These are phyloP conservation scores for Balearica regulorum DNA, from an alignment of 2,797 vertebrate genomes.

Conservation along the genomic window DNA sequence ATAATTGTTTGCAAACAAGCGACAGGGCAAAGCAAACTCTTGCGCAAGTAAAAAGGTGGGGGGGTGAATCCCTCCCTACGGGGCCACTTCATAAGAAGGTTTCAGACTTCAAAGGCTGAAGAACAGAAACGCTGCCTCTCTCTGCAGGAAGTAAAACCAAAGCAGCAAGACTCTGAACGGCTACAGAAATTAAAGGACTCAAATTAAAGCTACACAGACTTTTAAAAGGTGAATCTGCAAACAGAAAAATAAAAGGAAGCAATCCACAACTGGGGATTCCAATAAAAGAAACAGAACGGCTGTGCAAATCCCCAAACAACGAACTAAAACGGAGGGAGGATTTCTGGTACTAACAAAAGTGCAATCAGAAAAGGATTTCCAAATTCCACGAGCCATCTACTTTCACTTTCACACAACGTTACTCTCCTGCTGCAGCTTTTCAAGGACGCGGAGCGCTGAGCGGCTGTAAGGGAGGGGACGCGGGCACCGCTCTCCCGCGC, in stretches of 20 bases:
- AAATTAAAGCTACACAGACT: not conserved
- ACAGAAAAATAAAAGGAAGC: not conserved
- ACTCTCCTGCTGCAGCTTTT: not conserved
- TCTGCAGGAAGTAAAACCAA: not conserved
- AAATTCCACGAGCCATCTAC: not conserved
- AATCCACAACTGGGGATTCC: not conserved
- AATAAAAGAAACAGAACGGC: accelerated
- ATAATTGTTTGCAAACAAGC: not conserved
- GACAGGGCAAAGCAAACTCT: not conserved
- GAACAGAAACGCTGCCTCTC: not conserved
- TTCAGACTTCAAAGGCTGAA: not conserved
- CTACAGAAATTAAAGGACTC: not conserved
- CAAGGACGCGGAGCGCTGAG: not conserved
- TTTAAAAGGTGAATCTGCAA: not conserved
- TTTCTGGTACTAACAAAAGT: not conserved
- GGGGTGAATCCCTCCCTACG: not conserved
- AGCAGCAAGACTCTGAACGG: not conserved
- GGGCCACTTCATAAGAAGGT: not conserved
- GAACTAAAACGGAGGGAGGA: not conserved
- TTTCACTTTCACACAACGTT: not conserved
- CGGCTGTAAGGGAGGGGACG: not conserved
- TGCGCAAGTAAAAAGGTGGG: not conserved
- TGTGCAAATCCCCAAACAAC: accelerated
- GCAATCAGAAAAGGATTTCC: not conserved
- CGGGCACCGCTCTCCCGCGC: accelerated